phyloP scores from a whole-genome alignment of 2,113 vertebrate species.

The Tragelaphus buxtoni region DNA sequence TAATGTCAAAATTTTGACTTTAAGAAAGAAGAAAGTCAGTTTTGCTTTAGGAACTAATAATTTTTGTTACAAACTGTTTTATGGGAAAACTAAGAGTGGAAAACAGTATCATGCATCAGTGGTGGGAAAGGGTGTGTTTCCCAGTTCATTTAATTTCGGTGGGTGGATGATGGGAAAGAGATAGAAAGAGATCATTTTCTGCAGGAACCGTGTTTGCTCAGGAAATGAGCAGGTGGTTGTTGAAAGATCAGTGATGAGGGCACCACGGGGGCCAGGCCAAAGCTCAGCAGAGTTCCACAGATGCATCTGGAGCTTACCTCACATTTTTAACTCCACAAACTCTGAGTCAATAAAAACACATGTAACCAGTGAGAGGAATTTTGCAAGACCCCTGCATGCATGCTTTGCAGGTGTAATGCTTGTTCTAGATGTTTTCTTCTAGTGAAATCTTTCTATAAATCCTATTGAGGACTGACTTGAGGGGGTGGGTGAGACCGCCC shows the following conservation, averaged over 20 bases:
- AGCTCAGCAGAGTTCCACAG: neutral
- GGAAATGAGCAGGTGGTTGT: neutral
- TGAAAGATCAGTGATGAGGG: neutral
- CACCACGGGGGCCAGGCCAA: neutral
- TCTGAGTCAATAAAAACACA: neutral
- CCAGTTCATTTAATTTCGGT: neutral
- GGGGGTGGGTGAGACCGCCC: neutral
- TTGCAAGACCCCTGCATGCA: neutral
- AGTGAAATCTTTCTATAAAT: neutral
- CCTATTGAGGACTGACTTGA: neutral
- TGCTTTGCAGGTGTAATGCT: neutral
- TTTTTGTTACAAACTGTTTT: neutral
- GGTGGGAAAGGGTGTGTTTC: neutral
- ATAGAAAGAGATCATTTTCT: neutral
- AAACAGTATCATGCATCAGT: neutral
- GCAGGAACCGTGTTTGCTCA: neutral
- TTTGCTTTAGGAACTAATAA: neutral
- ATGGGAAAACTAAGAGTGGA: neutral
- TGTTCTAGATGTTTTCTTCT: neutral
- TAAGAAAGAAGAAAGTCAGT: neutral
- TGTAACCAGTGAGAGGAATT: neutral
- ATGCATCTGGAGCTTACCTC: neutral
- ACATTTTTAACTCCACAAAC: neutral
- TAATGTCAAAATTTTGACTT: neutral
- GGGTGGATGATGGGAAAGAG: neutral